Base-by-base conservation (phyloP, 2,113 vertebrate genomes). In the Scortum barcoo region DNA sequence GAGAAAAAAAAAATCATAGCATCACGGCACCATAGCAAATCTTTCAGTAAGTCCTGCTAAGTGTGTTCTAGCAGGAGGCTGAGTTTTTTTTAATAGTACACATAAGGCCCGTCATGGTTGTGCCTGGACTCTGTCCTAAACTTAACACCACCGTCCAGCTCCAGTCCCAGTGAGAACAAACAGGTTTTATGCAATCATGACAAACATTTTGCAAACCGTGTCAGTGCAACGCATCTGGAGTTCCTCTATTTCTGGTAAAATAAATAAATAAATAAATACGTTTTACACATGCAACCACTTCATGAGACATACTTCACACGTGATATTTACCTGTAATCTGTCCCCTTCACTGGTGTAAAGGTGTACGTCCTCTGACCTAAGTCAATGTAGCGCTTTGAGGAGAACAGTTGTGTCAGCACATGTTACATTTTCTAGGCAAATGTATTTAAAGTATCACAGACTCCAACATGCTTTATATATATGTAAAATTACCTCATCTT, bases 251-350 rank as follows among this genome's bases (percentile, higher is more conserved):
- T 62, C n/a, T 60, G 4, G n/a, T 51, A 50, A 67, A 83, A n/a
- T n/a, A n/a, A n/a, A n/a, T n/a, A n/a, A n/a, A n/a, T n/a, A n/a
- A n/a, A n/a, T n/a, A 53, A 13, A 0, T 0, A 33, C n/a, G n/a
- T 51, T 51, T 42, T 19, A 44, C 58, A 33, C 69, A 80, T 60
- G 51, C 26, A 20, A 24, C 40, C 7, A 22, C 16, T 28, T 30
- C 4, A 63, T n/a, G 3, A 63, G 40, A 50, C 2, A 58, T 16
- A 40, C 9, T 61, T n/a, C 22, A n/a, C 12, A 7, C 7, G 0
- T 26, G 24, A 62, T 54, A 78, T 75, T 93, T 96, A 98, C 98
- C 98, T 99, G 95, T 99, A 99, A 88, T 99, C 97, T 33, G 97
- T 97, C 40, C 95, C 95, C 85, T 94, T 96, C 70, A 99, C 97